Evolutionary conservation across 2,888 invertebrate genomes (phyloP).

Genomic region (Limnephilus auricula): DNA sequence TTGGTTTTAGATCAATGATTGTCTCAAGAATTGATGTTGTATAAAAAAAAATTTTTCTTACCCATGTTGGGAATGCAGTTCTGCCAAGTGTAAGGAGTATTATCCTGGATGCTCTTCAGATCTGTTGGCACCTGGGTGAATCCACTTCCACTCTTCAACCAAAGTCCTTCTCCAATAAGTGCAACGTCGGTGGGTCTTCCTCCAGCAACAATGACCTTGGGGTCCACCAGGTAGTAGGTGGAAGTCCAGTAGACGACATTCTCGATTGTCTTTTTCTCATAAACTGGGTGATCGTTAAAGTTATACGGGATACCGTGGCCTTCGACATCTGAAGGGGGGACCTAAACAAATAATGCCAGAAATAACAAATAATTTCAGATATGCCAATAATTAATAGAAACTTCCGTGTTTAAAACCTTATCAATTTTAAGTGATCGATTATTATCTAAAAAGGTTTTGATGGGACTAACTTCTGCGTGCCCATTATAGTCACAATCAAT

Average conservation of each 20-base stretch:
- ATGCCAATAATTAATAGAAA: neutral
- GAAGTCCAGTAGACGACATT: slow-evolving; percentile 61
- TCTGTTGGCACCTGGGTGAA: slow-evolving; percentile 62
- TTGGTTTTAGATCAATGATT: too few species aligned
- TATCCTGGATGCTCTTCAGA: slow-evolving; percentile 52
- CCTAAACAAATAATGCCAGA: slow-evolving; percentile 42
- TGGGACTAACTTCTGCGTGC: neutral
- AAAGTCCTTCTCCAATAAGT: slow-evolving; percentile 60
- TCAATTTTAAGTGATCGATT: neutral
- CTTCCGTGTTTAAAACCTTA: neutral
- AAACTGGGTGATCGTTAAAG: slow-evolving; percentile 59
- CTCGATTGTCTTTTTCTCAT: slow-evolving; percentile 61
- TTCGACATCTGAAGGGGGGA: slow-evolving; percentile 61
- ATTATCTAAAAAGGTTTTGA: neutral
- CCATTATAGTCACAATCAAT: neutral
- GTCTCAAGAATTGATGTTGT: too few species aligned
- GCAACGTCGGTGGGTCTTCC: slow-evolving; percentile 52
- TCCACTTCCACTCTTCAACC: slow-evolving; percentile 60
- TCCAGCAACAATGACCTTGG: slow-evolving; percentile 50
- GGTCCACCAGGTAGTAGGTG: slow-evolving; percentile 63
- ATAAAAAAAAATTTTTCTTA: slow-evolving; percentile 9
- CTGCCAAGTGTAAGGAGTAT: slow-evolving; percentile 63
- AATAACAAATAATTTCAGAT: neutral
- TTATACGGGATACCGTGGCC: slow-evolving; percentile 63
- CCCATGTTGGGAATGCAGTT: slow-evolving; percentile 65